A percentile compares a stretch with the other conserved stretches of the same genome.
Conservation (phyloP, 2,888 invertebrate genomes). For the Scelioninae gen. 2 region DNA sequence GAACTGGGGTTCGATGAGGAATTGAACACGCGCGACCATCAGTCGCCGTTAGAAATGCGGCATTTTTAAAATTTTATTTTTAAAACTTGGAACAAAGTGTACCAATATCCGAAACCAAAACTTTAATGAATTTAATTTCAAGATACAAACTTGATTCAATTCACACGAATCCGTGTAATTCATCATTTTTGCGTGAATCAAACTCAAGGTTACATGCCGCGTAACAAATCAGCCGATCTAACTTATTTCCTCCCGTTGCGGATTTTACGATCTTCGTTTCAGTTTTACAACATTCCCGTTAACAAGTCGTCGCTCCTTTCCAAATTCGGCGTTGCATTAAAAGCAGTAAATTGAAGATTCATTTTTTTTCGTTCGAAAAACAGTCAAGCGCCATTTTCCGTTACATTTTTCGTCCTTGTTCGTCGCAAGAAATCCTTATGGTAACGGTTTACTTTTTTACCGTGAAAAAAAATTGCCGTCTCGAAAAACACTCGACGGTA, state of each 20-base stretch:
- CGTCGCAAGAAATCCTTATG: too few species aligned
- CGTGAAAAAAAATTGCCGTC: background rate
- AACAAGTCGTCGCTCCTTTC: slow-evolving; percentile 40
- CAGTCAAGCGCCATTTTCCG: background rate
- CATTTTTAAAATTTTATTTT: too few species aligned
- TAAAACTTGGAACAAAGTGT: too few species aligned
- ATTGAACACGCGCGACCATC: too few species aligned
- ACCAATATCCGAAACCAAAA: too few species aligned
- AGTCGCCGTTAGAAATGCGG: too few species aligned
- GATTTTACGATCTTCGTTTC: slow-evolving; percentile 51
- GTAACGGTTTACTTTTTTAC: background rate
- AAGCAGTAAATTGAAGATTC: slow-evolving; percentile 38
- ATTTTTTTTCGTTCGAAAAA: background rate
- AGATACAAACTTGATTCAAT: slow-evolving; percentile 36
- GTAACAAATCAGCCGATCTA: slow-evolving; percentile 51
- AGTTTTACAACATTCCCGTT: slow-evolving; percentile 53
- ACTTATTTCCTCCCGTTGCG: slow-evolving; percentile 37
- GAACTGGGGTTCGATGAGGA: too few species aligned
- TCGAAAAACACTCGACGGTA: slow-evolving; percentile 6
- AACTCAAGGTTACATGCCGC: slow-evolving; percentile 56
- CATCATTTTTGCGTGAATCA: slow-evolving; percentile 49
- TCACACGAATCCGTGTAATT: slow-evolving; percentile 25
- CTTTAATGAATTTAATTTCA: slow-evolving; percentile 34
- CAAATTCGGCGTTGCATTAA: slow-evolving; percentile 26
- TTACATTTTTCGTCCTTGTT: background rate